Conservation (phyloP, 1,140 invertebrate genomes). For the Brachionus manjavacas region DNA sequence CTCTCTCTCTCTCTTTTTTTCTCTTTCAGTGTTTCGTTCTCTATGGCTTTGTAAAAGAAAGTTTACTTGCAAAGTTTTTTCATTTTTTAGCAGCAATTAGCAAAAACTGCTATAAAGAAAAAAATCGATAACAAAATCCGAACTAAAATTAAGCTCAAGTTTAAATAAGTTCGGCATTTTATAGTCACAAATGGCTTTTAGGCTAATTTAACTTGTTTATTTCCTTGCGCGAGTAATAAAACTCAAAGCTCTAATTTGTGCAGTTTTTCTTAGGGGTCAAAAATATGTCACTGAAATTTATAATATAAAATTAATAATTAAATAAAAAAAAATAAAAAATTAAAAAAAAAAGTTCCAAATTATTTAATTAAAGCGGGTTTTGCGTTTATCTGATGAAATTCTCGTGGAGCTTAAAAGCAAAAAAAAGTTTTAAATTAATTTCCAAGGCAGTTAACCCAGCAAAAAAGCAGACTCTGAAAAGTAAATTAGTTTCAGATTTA, state of each 20-base stretch:
- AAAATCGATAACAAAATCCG: not conserved
- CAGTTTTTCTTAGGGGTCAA: no score
- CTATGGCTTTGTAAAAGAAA: not conserved
- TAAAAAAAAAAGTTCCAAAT: no score
- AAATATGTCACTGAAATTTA: no score
- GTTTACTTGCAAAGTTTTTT: slow-evolving; percentile 13
- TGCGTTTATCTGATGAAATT: no score
- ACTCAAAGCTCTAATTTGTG: not conserved
- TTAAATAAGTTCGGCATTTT: not conserved
- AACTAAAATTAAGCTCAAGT: not conserved
- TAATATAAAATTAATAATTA: no score
- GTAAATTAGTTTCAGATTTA: not conserved
- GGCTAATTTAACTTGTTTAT: not conserved
- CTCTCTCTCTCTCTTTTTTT: not conserved
- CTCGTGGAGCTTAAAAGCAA: no score
- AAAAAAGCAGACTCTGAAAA: not conserved
- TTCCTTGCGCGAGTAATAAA: not conserved
- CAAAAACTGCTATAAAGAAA: not conserved
- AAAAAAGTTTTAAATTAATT: no score
- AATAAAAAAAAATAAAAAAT: no score
- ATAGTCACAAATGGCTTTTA: not conserved
- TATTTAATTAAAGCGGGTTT: no score
- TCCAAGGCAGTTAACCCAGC: not conserved
- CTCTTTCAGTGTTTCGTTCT: not conserved
- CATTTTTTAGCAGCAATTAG: not conserved